Evolutionary conservation across 2,888 invertebrate genomes (phyloP).

Genomic region (Sipunculus nudus): DNA sequence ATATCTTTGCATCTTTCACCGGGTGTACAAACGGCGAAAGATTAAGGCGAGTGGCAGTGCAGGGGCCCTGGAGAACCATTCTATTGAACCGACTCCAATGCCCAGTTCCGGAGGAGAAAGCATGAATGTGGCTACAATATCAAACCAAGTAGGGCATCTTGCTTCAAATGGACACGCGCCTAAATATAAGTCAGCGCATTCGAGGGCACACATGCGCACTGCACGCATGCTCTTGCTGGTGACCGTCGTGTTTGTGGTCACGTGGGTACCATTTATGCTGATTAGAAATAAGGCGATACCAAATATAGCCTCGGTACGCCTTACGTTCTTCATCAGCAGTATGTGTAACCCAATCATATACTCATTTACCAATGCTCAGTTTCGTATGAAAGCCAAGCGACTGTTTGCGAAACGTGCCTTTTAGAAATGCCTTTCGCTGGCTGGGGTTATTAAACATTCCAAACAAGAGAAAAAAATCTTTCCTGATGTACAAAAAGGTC

Average conservation of each 20-base stretch:
- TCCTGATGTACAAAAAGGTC: too few species aligned
- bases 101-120: too few species aligned
- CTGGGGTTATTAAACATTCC: too few species aligned
- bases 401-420: too few species aligned
- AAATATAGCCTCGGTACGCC: slow-evolving; percentile 9
- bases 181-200: slow-evolving; percentile 17
- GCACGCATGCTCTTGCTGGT: slow-evolving; percentile 54
- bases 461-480: too few species aligned
- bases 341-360: slow-evolving; percentile 14
- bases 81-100: too few species aligned
- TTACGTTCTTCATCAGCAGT: slow-evolving; percentile 15
- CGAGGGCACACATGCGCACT: slow-evolving; percentile 43
- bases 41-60: not conserved
- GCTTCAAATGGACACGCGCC: too few species aligned
- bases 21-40: slow-evolving; percentile 46
- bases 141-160: too few species aligned
- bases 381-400: too few species aligned
- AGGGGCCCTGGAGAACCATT: not conserved
- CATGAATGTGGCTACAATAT: too few species aligned
- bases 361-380: slow-evolving; percentile 10
- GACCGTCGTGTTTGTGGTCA: slow-evolving; percentile 48
- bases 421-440: too few species aligned
- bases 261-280: slow-evolving; percentile 57
- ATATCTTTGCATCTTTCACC: slow-evolving; percentile 46
- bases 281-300: slow-evolving; percentile 1